phyloP scores from a whole-genome alignment of 2,113 vertebrate genomes.

The Boulengeromyrus knoepffleri region DNA sequence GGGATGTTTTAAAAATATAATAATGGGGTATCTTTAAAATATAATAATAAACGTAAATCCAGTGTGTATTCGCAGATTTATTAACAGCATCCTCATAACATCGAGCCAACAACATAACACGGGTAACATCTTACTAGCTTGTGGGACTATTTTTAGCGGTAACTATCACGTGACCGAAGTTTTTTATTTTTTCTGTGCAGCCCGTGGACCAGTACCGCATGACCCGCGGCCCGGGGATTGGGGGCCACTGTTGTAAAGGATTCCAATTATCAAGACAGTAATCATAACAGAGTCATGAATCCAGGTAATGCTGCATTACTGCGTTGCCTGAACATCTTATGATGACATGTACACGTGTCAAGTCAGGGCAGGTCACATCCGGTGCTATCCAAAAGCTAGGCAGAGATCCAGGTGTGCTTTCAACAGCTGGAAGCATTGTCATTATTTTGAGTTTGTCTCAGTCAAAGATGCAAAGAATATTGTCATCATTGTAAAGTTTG shows the following conservation, averaged over 20 bases:
- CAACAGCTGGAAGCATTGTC: neutral
- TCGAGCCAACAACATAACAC: too few relatives aligned
- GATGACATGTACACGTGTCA: neutral
- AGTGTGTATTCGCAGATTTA: too few relatives aligned
- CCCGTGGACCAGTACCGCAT: too few relatives aligned
- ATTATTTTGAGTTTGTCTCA: neutral
- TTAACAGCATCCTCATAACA: too few relatives aligned
- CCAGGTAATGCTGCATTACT: neutral
- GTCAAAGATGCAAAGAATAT: neutral
- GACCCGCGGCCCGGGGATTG: too few relatives aligned
- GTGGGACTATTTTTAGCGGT: too few relatives aligned
- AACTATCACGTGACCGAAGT: too few relatives aligned
- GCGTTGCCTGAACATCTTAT: neutral
- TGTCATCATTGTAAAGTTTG: neutral
- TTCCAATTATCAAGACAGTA: neutral
- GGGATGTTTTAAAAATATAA: too few relatives aligned
- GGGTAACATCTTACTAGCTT: too few relatives aligned
- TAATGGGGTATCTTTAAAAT: too few relatives aligned
- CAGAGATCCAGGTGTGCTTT: neutral
- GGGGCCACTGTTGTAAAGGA: neutral
- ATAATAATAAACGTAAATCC: too few relatives aligned
- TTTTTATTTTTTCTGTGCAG: too few relatives aligned
- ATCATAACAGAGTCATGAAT: neutral
- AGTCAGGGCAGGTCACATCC: neutral
- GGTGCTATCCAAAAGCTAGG: neutral